These are phyloP conservation scores for Austrofundulus limnaeus DNA, from an alignment of 2,113 vertebrate genomes.

Conservation along the genomic window DNA sequence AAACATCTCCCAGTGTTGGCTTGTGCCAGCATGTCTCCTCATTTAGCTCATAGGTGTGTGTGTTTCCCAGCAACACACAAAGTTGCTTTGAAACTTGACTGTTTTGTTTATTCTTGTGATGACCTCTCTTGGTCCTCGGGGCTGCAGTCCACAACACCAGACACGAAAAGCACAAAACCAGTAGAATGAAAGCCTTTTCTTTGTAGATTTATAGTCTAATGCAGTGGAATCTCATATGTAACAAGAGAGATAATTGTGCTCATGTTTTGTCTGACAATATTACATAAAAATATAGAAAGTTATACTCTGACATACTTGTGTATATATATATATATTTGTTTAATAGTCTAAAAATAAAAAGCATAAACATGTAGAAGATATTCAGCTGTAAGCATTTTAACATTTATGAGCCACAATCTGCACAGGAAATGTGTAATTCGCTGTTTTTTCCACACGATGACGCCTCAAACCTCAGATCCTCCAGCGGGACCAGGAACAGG, in stretches of 20 bases:
- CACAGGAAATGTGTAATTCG: constrained; percentile 22
- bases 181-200: too few species aligned
- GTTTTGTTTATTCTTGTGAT: background rate
- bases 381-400: background rate
- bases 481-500: background rate
- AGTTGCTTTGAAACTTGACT: background rate
- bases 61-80: background rate
- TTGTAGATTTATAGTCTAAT: too few species aligned
- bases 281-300: background rate
- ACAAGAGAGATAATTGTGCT: too few species aligned
- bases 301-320: too few species aligned
- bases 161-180: background rate
- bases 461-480: constrained; percentile 27
- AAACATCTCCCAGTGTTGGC: background rate
- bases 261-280: background rate
- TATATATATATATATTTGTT: too few species aligned
- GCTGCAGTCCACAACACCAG: background rate
- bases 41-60: background rate
- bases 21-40: background rate
- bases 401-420: too few species aligned
- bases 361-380: background rate
- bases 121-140: background rate
- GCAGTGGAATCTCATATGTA: too few species aligned
- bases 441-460: constrained; percentile 43
- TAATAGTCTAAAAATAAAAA: too few species aligned